Conservation (phyloP, 2,113 vertebrate genomes). For the Noctilio leporinus region DNA sequence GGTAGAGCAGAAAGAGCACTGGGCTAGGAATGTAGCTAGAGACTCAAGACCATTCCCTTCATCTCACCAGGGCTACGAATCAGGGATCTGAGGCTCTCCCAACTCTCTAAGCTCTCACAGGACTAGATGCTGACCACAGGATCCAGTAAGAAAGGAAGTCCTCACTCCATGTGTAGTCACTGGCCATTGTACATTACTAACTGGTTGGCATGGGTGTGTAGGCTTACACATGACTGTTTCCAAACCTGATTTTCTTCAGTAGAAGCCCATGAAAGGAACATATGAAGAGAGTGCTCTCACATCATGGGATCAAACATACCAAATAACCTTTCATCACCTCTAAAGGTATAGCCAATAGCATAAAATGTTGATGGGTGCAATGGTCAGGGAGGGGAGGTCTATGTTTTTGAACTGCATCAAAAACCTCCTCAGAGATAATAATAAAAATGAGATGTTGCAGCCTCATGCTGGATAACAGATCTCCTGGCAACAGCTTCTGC, state of each 20-base stretch:
- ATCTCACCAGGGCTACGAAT: not conserved
- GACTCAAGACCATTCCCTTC: not conserved
- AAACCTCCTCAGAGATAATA: not conserved
- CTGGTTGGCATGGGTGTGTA: rapidly evolving
- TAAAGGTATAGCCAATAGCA: not conserved
- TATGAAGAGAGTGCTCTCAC: not conserved
- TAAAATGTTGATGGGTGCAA: not conserved
- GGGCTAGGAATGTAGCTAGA: not conserved
- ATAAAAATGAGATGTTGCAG: not conserved
- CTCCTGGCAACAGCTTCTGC: not conserved
- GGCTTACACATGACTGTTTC: not conserved
- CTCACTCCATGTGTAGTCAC: not conserved
- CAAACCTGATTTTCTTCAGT: slow-evolving; percentile 3
- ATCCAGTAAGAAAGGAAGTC: not conserved
- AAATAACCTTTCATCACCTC: not conserved
- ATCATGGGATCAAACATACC: not conserved
- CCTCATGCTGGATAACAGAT: not conserved
- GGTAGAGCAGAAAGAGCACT: not conserved
- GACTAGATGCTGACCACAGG: not conserved
- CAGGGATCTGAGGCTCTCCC: not conserved
- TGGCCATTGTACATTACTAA: not conserved
- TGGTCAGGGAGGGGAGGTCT: not conserved
- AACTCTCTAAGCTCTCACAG: not conserved
- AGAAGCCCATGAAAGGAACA: slow-evolving; percentile 30
- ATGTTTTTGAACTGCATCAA: not conserved